Evolutionary conservation across 2,888 invertebrate species (phyloP).

Genomic region (Sabatieria punctata): DNA sequence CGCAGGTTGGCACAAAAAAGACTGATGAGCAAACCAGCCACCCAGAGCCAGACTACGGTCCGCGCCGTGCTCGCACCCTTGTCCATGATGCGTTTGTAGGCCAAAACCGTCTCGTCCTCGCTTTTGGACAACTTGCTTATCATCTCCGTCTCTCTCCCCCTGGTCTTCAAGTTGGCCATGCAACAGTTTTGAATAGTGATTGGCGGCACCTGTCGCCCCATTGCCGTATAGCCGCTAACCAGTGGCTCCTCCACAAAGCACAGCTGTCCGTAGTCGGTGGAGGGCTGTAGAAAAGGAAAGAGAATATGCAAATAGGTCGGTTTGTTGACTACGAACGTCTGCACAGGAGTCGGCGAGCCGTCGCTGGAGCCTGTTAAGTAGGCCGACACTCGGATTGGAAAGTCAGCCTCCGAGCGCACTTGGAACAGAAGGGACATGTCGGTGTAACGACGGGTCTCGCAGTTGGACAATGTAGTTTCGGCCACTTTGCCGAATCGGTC

Average conservation of each 20-base stretch:
- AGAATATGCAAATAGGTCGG: conserved; percentile 14
- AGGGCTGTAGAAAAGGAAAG: conserved; percentile 16
- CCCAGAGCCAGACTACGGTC: no score
- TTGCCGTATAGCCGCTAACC: conserved; percentile 17
- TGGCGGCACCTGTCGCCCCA: conserved; percentile 18
- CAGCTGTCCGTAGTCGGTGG: conserved; percentile 18
- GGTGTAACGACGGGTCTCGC: conserved; percentile 2
- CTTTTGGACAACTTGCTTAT: no score
- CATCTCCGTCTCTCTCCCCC: no score
- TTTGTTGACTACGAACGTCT: conserved; percentile 14
- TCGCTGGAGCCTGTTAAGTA: conserved; percentile 14
- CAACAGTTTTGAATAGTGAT: no score
- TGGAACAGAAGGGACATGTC: not conserved
- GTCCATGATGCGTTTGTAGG: no score
- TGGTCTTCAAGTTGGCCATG: no score
- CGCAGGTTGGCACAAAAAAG: no score
- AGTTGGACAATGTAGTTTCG: conserved; percentile 16
- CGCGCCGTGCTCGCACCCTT: no score
- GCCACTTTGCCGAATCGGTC: conserved; percentile 18
- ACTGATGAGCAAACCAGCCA: no score
- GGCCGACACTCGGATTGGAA: conserved; percentile 18
- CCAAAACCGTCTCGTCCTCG: no score
- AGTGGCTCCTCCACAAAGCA: conserved; percentile 21
- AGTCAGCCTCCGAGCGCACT: conserved; percentile 11
- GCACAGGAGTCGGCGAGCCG: conserved; percentile 12